Evolutionary conservation across 1,140 invertebrate species (phyloP).

Genomic region (Linepithema humile): DNA sequence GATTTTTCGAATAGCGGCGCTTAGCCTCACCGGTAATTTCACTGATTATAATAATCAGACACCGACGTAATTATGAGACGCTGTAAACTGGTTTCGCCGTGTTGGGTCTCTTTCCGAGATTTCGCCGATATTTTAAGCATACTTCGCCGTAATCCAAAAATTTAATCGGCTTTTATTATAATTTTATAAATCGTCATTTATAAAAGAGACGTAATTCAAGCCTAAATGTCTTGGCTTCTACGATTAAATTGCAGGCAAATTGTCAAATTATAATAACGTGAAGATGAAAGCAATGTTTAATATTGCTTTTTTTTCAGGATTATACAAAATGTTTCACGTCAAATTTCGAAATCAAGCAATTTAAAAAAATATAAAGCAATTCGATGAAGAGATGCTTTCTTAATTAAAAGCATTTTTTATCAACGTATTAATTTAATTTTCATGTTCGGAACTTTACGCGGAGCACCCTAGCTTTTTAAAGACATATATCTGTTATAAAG

Average conservation of each 20-base stretch:
- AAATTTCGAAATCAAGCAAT: not conserved
- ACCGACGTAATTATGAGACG: slow-evolving; percentile 17
- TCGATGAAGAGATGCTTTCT: not conserved
- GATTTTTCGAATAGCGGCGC: not conserved
- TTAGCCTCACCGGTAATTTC: not conserved
- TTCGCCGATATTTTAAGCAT: not conserved
- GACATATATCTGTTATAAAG: slow-evolving; percentile 3
- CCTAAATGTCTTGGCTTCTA: not conserved
- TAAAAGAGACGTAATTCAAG: not conserved
- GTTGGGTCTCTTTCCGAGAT: not conserved
- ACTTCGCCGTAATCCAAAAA: not conserved
- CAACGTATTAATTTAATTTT: not conserved
- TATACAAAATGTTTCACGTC: not conserved
- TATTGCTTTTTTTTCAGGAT: not conserved
- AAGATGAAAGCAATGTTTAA: not conserved
- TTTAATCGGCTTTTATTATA: not conserved
- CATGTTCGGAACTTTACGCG: not conserved
- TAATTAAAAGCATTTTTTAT: not conserved
- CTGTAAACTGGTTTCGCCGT: slow-evolving; percentile 20
- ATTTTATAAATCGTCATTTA: not conserved
- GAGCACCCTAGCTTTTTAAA: not conserved
- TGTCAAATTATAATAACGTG: not conserved
- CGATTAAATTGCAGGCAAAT: not conserved
- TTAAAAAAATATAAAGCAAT: not conserved
- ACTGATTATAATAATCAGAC: slow-evolving; percentile 35